These are phyloP conservation scores for Eupithecia inturbata DNA, from an alignment of 2,888 invertebrate genomes.

Conservation along the genomic window DNA sequence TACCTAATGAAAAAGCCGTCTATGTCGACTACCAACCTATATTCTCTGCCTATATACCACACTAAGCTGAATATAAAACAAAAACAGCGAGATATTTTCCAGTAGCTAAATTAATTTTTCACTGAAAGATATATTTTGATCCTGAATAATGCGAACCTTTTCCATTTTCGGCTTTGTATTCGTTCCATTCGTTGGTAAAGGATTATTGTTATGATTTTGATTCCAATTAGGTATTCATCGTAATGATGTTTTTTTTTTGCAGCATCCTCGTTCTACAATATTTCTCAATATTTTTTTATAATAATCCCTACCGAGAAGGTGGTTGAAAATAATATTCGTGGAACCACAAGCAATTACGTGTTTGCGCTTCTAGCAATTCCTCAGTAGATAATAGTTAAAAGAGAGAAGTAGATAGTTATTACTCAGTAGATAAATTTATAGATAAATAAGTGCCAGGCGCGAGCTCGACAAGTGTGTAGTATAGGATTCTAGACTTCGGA, in stretches of 20 bases:
- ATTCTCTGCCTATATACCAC: neutral
- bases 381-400: neutral
- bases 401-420: too few relatives aligned
- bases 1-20: neutral
- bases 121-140: neutral
- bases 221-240: neutral
- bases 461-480: neutral
- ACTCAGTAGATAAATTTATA: too few relatives aligned
- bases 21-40: neutral
- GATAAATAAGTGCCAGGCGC: neutral
- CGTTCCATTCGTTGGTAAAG: slow-evolving; percentile 1
- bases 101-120: neutral
- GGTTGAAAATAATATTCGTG: neutral
- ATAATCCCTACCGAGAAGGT: neutral
- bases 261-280: neutral
- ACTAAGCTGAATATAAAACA: neutral
- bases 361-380: neutral
- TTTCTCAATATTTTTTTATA: neutral
- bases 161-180: slow-evolving; percentile 1
- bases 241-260: neutral
- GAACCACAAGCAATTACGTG: neutral
- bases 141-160: neutral
- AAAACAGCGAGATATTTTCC: neutral
- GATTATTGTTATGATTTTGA: slow-evolving; percentile 6
- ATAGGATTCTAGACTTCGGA: neutral